Evolutionary conservation across 2,113 vertebrate genomes (phyloP).

Genomic region (Macheiramphus alcinus): DNA sequence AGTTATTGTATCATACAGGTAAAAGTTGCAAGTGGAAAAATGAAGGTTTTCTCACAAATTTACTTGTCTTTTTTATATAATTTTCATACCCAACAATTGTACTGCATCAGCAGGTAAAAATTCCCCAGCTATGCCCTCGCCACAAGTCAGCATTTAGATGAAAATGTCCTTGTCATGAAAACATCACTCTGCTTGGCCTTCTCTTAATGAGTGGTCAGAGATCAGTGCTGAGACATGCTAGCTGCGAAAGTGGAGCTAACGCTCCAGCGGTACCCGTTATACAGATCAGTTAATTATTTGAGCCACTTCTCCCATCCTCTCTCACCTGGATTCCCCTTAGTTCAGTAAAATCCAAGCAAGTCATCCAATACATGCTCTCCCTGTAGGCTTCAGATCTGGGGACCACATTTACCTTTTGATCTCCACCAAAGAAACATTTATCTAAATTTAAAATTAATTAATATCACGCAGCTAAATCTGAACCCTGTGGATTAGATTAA

Average conservation of each 20-base stretch:
- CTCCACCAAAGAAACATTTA: conserved; percentile 29
- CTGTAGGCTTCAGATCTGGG: not conserved
- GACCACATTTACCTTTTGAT: conserved; percentile 16
- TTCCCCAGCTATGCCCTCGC: not conserved
- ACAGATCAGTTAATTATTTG: not conserved
- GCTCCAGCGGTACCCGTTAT: not conserved
- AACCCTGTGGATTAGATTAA: conserved; percentile 52
- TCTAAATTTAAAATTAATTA: conserved; percentile 58
- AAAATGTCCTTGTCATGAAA: not conserved
- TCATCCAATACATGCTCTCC: not conserved
- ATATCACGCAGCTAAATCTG: conserved; percentile 45
- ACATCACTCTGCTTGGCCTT: not conserved
- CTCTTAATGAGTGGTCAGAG: not conserved
- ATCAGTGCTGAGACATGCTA: not conserved
- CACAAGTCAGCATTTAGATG: not conserved
- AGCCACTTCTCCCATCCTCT: not conserved
- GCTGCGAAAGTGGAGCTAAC: not conserved
- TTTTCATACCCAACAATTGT: not conserved
- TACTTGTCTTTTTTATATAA: not conserved
- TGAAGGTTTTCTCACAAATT: not conserved
- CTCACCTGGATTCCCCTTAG: not conserved
- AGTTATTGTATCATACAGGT: not conserved
- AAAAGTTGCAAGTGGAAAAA: not conserved
- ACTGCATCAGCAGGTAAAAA: not conserved
- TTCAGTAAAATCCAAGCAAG: not conserved